phyloP scores from a whole-genome alignment of 2,797 vertebrate species.

The Micropoecilia bifurca region DNA sequence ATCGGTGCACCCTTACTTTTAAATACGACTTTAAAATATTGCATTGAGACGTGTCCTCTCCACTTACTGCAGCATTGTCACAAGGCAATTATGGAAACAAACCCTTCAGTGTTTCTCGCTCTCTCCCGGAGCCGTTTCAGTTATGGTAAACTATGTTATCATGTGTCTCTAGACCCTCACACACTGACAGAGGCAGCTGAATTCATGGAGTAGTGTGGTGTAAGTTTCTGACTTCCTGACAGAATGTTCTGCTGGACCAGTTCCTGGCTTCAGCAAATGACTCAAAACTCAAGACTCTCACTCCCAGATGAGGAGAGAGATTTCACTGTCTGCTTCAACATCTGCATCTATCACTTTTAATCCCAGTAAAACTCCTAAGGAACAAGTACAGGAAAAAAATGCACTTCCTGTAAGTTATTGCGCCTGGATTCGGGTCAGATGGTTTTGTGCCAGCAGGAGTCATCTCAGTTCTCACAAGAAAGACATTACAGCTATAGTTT shows the following conservation, averaged over 20 bases:
- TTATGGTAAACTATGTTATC: conserved; percentile 29
- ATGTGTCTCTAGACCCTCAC: not conserved
- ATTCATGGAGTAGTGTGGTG: not conserved
- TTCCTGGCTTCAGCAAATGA: conserved; percentile 41
- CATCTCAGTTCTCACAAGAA: not conserved
- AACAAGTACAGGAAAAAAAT: not conserved
- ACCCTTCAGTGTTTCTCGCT: not conserved
- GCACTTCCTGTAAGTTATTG: not conserved
- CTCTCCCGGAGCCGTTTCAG: conserved; percentile 2
- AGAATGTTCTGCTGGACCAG: not conserved
- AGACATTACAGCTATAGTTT: conserved; percentile 7
- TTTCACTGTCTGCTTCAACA: not conserved
- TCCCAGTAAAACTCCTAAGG: not conserved
- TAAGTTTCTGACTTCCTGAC: not conserved
- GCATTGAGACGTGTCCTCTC: not conserved
- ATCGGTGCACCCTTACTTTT: not conserved
- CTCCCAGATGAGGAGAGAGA: not conserved
- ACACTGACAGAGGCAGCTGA: not conserved
- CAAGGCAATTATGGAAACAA: not conserved
- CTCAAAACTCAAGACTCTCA: conserved; percentile 26
- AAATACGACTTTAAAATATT: not conserved
- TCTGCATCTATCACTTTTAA: not conserved
- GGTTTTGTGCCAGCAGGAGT: not conserved
- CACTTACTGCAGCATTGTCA: not conserved
- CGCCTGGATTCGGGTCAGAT: not conserved